Conservation (phyloP, 2,113 vertebrate species). For the Rattus norvegicus region GRCr8 NC_086019.1:50359501-50360000, state of each 20-base stretch:
- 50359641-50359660: not conserved
- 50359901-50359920: conserved; percentile 91
- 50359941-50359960: not conserved
- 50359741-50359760: no score
- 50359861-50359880: conserved; percentile 60
- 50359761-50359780: no score
- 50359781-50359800: no score
- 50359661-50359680: no score
- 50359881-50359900: conserved; percentile 91
- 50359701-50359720: no score
- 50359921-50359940: conserved; percentile 87
- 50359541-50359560: not conserved
- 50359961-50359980: no score
- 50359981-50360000: no score
- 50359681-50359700: no score
- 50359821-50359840: no score
- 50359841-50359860: rapidly evolving
- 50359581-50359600: not conserved
- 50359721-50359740: no score
- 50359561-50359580: not conserved
- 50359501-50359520: not conserved
- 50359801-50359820: no score
- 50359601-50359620: not conserved
- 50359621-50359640: not conserved
- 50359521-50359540: not conserved